These are phyloP conservation scores for Datnioides undecimradiatus DNA, from an alignment of 2,113 vertebrate genomes.

Conservation along the genomic window DNA sequence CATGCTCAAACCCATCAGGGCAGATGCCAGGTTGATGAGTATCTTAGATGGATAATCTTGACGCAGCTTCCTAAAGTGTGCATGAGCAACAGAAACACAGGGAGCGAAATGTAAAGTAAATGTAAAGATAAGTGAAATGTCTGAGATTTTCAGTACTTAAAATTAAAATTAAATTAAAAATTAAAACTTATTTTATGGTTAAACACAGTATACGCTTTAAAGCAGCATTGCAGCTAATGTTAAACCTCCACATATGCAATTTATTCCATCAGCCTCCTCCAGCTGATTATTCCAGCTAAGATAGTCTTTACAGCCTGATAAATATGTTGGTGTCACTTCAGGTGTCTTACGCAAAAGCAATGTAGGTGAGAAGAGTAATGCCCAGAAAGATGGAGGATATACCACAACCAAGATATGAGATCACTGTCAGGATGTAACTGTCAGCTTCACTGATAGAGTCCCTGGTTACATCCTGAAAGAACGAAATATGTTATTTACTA, in stretches of 20 bases:
- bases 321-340: background rate
- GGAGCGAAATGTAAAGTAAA: too few species aligned
- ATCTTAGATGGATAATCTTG: constrained; percentile 91
- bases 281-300: background rate
- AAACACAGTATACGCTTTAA: background rate
- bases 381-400: constrained; percentile 90
- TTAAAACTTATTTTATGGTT: too few species aligned
- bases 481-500: background rate
- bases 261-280: background rate
- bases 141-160: background rate
- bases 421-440: constrained; percentile 82
- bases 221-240: background rate
- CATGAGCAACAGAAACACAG: background rate
- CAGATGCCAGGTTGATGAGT: constrained; percentile 88
- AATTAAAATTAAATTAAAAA: too few species aligned
- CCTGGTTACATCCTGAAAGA: constrained; percentile 85
- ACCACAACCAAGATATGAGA: constrained; percentile 89
- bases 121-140: background rate
- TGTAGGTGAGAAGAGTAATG: constrained; percentile 87
- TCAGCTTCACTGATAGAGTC: constrained; percentile 68
- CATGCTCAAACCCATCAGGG: constrained; percentile 87
- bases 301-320: background rate
- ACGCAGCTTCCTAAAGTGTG: constrained; percentile 84
- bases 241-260: background rate
- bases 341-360: constrained; percentile 89